Base-by-base conservation (phyloP, 2,888 invertebrate genomes). In the Myopa tessellatipennis region DNA sequence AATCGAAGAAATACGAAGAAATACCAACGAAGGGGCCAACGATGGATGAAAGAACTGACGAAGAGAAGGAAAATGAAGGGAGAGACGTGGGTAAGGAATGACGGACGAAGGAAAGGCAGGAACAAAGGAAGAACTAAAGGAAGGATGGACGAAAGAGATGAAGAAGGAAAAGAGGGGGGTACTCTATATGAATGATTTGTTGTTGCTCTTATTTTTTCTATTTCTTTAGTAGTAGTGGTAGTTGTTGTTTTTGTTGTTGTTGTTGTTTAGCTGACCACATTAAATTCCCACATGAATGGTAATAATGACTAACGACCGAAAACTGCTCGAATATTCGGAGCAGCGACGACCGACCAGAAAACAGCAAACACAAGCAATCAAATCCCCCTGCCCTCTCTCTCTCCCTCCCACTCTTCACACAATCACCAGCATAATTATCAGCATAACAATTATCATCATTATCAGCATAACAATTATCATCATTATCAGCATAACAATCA, bases 301-400 rank as follows among this genome's bases (percentile, higher is more conserved):
- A 82, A 82, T 83, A 83, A 83, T 82, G 82, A 81, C 83, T 83
- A 82, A 83, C 82, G 82, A 82, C 82, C 81, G 79, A 61, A 81
- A 78, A 45, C 45, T 45, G 26, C 68, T 52, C 67, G 74, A 72
- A 68, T 73, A 75, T 71, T 76, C 65, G 38, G 68, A 71, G 63
- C 71, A 61, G 72, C 45, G 61, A 45, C 45, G 45, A 45, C 40
- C 18, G 45, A 45, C 45, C 45, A 8, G 40, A n/a, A 14, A 8
- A 63, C 63, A 36, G 36, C 34, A 63, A 36, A 16, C 18, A 36
- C 34, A 63, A 63, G 18, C 12, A 26, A 70, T 16, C 4, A 7
- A 16, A 70, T 16, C 70, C 18, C 18, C 12, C 10, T 63, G n/a
- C 67, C 18, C 40, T 14, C 67, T 38, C 10, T 10, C 10, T 6